Evolutionary conservation across 2,797 vertebrate species (phyloP).

Genomic region (Brotula barbata): DNA sequence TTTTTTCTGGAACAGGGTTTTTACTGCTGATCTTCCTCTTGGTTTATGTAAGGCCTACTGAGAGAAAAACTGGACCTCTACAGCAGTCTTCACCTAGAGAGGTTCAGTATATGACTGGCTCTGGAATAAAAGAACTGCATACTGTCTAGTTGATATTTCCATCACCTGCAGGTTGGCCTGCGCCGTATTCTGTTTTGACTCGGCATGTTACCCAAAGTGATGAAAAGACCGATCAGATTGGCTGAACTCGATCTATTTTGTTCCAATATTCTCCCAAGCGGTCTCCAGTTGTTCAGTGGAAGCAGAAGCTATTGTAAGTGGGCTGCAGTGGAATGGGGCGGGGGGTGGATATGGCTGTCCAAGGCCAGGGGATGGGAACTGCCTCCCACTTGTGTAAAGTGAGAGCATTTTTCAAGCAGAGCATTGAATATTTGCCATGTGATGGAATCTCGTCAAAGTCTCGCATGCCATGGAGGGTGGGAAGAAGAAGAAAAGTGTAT

Average conservation of each 20-base stretch:
- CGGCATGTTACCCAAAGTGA: constrained; percentile 37
- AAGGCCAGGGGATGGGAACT: constrained; percentile 48
- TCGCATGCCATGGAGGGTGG: constrained; percentile 45
- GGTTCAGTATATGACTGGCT: constrained; percentile 24
- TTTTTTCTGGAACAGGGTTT: constrained; percentile 52
- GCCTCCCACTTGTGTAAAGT: constrained; percentile 52
- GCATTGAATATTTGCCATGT: constrained; percentile 55
- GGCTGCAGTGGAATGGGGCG: constrained; percentile 60
- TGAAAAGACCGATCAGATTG: constrained; percentile 42
- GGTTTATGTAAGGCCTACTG: constrained; percentile 63
- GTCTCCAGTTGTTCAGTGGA: constrained; percentile 28
- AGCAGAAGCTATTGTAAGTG: constrained; percentile 47
- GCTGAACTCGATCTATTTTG: constrained; percentile 50
- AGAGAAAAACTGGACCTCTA: constrained; percentile 53
- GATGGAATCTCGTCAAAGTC: constrained; percentile 52
- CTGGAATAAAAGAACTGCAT: constrained; percentile 36
- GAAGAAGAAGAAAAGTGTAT: constrained; percentile 58
- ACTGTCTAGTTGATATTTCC: constrained; percentile 47
- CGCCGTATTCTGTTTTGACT: constrained; percentile 37
- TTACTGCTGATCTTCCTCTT: constrained; percentile 48
- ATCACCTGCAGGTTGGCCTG: constrained; percentile 29
- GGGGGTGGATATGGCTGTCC: constrained; percentile 56
- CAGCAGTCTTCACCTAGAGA: constrained; percentile 24
- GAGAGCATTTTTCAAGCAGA: constrained; percentile 44
- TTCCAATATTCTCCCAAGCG: constrained; percentile 27